Base-by-base conservation (phyloP, 2,797 vertebrate species). In the Enteromius thamalakanensis region DNA sequence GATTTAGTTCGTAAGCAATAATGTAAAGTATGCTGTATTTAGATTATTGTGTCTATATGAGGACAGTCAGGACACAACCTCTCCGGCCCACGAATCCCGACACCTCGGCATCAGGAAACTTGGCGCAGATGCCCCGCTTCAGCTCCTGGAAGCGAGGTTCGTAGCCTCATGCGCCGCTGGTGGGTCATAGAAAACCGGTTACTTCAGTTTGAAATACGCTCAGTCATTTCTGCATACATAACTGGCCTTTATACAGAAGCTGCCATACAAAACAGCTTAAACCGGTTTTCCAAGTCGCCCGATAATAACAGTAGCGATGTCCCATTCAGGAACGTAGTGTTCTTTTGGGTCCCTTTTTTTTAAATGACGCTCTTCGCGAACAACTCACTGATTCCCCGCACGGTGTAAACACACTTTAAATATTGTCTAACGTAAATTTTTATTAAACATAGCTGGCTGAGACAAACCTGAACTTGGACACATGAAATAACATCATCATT, bases 71-170 rank as follows among this genome's bases (percentile, higher is more conserved):
- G 1, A 37, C 17, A 47, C 6, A 2, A 79, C 76, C 76, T 79
- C 60, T 79, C 82, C 94, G 94, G 45, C 98, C 97, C 55, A 96
- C 93, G 47, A 94, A 91, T 76, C 97, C 96, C 0, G 96, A 92
- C 14, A 98, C 95, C 11, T 93, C 94, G 90, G 96, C 97, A 49
- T 97, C 97, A 0, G 95, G 94, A 88, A 96, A 97, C 93, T 97
- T 95, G 6, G 81, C 94, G 87, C 81, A 89, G 53, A 98, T 95
- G 0, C 89, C 90, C 0, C 11, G 89, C 7, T 93, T 94, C 90
- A 99, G 95, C 83, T 99, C 96, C 94, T 89, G 93, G 93, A 96
- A 99, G 71, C 96, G 97, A 92, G 96, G 91, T 79, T 91, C 96
- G 83, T 98, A 99, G 17, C 97, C 97, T 89, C 98, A 98, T 84